Conservation (phyloP, 2,888 invertebrate genomes). For the Girardia tigrina region DNA sequence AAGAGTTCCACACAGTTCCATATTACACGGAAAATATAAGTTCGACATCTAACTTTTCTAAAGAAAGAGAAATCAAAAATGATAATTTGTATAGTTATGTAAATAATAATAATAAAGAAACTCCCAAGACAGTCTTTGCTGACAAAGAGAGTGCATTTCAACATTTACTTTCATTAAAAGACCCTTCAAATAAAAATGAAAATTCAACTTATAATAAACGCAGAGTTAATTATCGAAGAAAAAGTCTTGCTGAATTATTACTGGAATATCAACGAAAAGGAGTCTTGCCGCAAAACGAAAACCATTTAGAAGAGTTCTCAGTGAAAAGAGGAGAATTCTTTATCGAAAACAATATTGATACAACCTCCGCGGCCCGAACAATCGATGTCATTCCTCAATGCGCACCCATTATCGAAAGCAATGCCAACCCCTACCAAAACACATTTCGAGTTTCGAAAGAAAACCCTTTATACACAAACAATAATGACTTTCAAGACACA, state of each 20-base stretch:
- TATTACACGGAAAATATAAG: background rate
- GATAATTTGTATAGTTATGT: background rate
- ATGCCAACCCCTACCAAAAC: background rate
- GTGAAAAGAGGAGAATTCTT: slow-evolving; percentile 1
- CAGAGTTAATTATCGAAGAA: background rate
- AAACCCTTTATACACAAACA: background rate
- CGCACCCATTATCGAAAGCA: background rate
- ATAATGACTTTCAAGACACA: background rate
- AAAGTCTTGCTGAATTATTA: background rate
- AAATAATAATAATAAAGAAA: background rate
- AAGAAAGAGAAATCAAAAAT: background rate
- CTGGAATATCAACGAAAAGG: slow-evolving; percentile 16
- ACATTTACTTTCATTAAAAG: background rate
- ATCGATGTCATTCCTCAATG: background rate
- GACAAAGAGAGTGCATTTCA: background rate
- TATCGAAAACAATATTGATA: slow-evolving; percentile 17
- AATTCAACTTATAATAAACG: background rate
- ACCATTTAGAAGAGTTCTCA: background rate
- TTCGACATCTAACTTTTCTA: background rate
- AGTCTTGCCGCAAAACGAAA: background rate
- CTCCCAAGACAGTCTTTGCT: background rate
- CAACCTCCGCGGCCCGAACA: background rate
- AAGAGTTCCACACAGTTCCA: background rate
- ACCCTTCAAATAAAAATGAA: background rate
- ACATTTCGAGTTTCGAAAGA: background rate